phyloP scores from a whole-genome alignment of 1,140 invertebrate species.

The Ectropis grisescens region DNA sequence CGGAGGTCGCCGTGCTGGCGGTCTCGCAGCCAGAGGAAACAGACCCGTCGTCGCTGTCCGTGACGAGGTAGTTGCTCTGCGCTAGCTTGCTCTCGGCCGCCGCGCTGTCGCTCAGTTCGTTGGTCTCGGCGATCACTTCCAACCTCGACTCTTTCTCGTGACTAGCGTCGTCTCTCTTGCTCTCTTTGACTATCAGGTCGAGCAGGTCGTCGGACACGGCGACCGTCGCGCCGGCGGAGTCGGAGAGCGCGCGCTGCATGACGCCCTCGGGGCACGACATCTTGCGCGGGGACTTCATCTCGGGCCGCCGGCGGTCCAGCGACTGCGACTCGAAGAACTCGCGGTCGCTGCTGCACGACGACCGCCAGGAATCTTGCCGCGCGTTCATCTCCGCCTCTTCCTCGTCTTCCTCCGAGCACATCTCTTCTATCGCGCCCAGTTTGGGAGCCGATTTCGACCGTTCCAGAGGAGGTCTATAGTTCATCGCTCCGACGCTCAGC shows the following conservation, averaged over 20 bases:
- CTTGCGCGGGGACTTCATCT: constrained; percentile 51
- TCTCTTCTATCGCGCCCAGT: constrained; percentile 94
- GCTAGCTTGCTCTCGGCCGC: constrained; percentile 27
- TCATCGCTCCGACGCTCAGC: constrained; percentile 83
- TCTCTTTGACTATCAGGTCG: constrained; percentile 36
- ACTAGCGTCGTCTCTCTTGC: constrained; percentile 45
- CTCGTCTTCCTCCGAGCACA: constrained; percentile 86
- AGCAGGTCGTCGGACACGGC: constrained; percentile 35
- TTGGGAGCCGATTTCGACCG: constrained; percentile 96
- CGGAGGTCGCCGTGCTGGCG: constrained; percentile 78
- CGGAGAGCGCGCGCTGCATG: constrained; percentile 31
- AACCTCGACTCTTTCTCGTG: constrained; percentile 51
- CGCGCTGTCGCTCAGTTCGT: constrained; percentile 29
- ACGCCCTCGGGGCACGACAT: constrained; percentile 53
- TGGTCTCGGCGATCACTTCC: constrained; percentile 50
- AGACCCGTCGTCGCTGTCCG: constrained; percentile 79
- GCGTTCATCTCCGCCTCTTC: constrained; percentile 69
- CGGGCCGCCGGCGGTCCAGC: constrained; percentile 45
- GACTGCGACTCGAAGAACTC: constrained; percentile 26
- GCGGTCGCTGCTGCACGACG: constrained; percentile 35
- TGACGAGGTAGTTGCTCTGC: constrained; percentile 66
- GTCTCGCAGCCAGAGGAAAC: constrained; percentile 85
- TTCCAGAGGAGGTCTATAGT: constrained; percentile 92
- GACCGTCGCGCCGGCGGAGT: constrained; percentile 23
- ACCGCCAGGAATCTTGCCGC: constrained; percentile 36